Evolutionary conservation across 2,888 invertebrate genomes (phyloP), one percentile per base, ranked within the genome.

Genomic region (Melanchra persicariae): DNA sequence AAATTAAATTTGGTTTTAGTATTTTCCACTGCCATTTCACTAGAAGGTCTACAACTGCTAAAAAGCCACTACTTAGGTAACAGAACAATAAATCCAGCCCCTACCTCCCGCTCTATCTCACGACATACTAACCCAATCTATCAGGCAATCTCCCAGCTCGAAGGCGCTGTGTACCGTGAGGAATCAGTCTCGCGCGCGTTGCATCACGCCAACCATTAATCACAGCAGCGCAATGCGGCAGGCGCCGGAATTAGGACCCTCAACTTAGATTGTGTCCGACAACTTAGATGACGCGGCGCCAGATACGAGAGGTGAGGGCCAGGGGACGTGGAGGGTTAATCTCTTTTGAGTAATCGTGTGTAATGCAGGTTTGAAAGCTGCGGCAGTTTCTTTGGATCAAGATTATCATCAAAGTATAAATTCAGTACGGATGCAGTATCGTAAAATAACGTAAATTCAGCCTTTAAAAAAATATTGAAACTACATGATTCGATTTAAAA

Each of bases 231-330:
- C 79, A 77, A 10, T 70, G 74, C 55, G 79, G 74, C 78, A 65
- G 74, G 74, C 74, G 34, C 34, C 2, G 34, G 15, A 15, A 0
- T 66, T 65, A 69, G 71, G 60, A 62, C 72, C 47, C 55, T 80
- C 81, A 83, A 86, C 85, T 86, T 88, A 86, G 84, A 88, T 86
- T 84, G 85, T 85, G 84, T 81, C 82, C 73, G 75, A 73, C 65
- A 87, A 88, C 86, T 87, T 85, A 80, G 77, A 88, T 88, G 87
- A 88, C 77, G 81, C 12, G 12, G 69, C 59, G 60, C 60, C 83
- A 77, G 62, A 17, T n/a, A 22, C 6, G 12, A 19, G 22, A 22
- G 6, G 12, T 54, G 37, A 51, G 15, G 6, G 19, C 6, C 49
- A 22, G 45, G 6, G 40, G 12, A 1, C 40, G 15, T 30, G 22